Evolutionary conservation across 2,113 vertebrate species (phyloP).

Genomic region (Ameiurus melas): DNA sequence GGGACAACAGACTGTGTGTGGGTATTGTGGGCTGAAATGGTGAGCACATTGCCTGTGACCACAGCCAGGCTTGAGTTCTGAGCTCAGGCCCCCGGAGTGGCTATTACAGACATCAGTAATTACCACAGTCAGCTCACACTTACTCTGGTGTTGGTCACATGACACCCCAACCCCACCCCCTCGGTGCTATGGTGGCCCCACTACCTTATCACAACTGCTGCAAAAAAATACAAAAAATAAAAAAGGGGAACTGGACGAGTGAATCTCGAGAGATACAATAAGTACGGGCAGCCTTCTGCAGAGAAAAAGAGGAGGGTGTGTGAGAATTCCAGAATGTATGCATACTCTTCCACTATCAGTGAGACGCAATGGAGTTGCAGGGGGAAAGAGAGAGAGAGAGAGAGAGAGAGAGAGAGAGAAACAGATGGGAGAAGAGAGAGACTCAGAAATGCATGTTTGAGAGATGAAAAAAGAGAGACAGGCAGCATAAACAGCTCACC

Average conservation of each 20-base stretch:
- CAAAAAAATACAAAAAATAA: conserved; percentile 40
- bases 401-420: neutral
- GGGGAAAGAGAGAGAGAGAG: neutral
- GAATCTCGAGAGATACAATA: conserved; percentile 11
- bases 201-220: conserved; percentile 37
- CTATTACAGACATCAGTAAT: conserved; percentile 45
- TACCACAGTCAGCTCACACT: conserved; percentile 47
- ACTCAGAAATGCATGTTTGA: neutral
- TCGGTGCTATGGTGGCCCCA: conserved; percentile 2
- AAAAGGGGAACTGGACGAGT: conserved; percentile 28
- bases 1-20: conserved; percentile 32
- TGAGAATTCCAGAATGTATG: conserved; percentile 38
- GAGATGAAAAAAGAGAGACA: neutral
- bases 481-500: neutral
- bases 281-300: conserved; percentile 18
- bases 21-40: conserved; percentile 30
- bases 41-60: conserved; percentile 37
- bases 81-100: conserved; percentile 29
- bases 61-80: conserved; percentile 35
- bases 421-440: neutral
- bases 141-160: conserved; percentile 37
- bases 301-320: neutral
- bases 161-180: neutral
- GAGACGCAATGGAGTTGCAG: conserved; percentile 13
- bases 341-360: conserved; percentile 31